Evolutionary conservation across 2,797 vertebrate species (phyloP).

Genomic region (Phoeniculus purpureus): DNA sequence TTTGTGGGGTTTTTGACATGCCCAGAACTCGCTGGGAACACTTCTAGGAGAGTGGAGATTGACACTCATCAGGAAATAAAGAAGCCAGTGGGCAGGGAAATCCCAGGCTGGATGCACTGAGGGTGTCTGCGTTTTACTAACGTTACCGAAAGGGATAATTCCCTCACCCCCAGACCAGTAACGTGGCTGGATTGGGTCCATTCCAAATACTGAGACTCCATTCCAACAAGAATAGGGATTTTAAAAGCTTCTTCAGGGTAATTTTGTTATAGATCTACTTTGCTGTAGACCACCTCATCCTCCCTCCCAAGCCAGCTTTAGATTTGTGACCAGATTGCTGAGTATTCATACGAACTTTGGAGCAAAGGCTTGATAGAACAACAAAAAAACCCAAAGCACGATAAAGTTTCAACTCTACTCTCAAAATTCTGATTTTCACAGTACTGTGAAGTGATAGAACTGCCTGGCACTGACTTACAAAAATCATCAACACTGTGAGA

Average conservation of each 20-base stretch:
- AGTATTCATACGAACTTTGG: background rate
- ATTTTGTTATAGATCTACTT: background rate
- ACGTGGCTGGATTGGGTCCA: background rate
- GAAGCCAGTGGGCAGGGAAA: background rate
- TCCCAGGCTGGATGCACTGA: background rate
- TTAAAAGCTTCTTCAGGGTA: background rate
- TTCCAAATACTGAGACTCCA: background rate
- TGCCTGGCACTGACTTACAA: fast-evolving
- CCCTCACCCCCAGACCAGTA: background rate
- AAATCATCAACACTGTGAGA: fast-evolving
- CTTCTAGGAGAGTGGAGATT: background rate
- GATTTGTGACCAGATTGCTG: background rate
- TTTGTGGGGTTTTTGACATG: background rate
- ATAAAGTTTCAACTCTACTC: background rate
- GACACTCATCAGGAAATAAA: fast-evolving
- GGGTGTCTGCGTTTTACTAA: background rate
- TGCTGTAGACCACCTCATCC: too few species aligned
- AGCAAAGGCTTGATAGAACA: background rate
- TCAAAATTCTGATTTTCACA: background rate
- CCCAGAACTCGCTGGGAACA: background rate
- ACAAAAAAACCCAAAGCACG: too few species aligned
- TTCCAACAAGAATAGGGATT: background rate
- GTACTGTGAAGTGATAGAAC: background rate
- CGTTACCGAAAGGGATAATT: background rate
- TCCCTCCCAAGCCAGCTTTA: too few species aligned